A percentile compares a stretch with the other conserved stretches of the same genome.
Conservation (phyloP, 2,113 vertebrate species). For the Noturus placidus region DNA sequence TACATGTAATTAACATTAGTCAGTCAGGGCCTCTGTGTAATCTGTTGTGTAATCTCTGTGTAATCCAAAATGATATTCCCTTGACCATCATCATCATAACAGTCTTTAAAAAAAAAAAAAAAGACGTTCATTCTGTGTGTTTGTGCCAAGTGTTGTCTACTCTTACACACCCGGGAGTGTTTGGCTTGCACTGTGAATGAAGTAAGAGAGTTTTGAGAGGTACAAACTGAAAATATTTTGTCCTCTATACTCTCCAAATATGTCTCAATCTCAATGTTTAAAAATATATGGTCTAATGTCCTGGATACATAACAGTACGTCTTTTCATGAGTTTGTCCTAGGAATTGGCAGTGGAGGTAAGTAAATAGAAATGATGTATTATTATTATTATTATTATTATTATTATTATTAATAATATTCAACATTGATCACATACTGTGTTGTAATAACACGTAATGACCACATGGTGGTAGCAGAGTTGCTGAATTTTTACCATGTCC, state of each 20-base stretch:
- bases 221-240: not conserved
- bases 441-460: constrained; percentile 23
- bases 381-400: not conserved
- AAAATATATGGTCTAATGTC: not conserved
- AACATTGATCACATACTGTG: not conserved
- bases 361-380: not conserved
- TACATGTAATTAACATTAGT: too few species aligned
- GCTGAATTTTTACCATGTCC: not conserved
- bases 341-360: not conserved
- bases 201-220: not conserved
- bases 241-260: not conserved
- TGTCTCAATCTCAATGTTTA: not conserved
- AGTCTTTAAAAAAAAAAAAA: too few species aligned
- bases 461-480: constrained; percentile 60
- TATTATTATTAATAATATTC: not conserved
- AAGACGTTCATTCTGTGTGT: too few species aligned
- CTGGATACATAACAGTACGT: not conserved
- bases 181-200: not conserved
- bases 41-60: too few species aligned
- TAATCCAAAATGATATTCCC: not conserved
- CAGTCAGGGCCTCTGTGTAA: not conserved
- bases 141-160: too few species aligned
- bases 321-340: not conserved
- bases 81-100: not conserved
- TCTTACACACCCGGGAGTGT: not conserved